Evolutionary conservation across 1,140 invertebrate genomes (phyloP).

Genomic region (Asbolus verrucosus): DNA sequence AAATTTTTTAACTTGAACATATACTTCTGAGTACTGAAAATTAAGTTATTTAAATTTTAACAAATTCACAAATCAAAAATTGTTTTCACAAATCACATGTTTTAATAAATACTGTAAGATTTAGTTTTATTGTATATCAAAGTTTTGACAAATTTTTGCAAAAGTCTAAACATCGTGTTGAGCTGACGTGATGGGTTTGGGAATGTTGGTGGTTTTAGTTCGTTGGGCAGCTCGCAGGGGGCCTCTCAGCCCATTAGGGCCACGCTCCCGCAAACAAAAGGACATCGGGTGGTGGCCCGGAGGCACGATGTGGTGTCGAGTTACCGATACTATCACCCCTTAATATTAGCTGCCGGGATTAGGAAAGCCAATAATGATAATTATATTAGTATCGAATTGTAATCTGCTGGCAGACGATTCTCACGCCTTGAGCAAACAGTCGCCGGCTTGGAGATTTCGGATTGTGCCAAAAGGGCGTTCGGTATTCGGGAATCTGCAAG

Average conservation of each 20-base stretch:
- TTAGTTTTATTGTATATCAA: too few species aligned
- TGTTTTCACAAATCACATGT: too few species aligned
- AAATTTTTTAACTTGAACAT: too few species aligned
- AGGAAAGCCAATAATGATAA: slow-evolving; percentile 65
- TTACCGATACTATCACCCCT: slow-evolving; percentile 59
- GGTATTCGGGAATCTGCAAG: slow-evolving; percentile 9
- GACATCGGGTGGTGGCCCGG: slow-evolving; percentile 47
- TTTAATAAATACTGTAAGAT: too few species aligned
- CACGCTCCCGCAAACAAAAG: slow-evolving; percentile 57
- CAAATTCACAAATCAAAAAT: too few species aligned
- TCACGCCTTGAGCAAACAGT: slow-evolving; percentile 54
- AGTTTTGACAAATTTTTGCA: too few species aligned
- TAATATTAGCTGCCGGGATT: slow-evolving; percentile 59
- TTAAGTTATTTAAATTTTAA: too few species aligned
- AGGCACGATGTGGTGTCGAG: slow-evolving; percentile 56
- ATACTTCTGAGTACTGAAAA: too few species aligned
- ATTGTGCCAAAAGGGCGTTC: not conserved
- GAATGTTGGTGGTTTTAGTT: slow-evolving; percentile 33
- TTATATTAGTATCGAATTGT: slow-evolving; percentile 66
- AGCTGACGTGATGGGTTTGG: slow-evolving; percentile 29
- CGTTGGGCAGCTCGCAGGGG: slow-evolving; percentile 20
- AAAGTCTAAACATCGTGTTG: too few species aligned
- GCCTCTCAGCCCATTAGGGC: slow-evolving; percentile 57
- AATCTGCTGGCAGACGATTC: slow-evolving; percentile 59
- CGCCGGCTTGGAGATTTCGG: too few species aligned